Evolutionary conservation across 2,113 vertebrate genomes (phyloP).

Genomic region (Leuciscus idus): DNA sequence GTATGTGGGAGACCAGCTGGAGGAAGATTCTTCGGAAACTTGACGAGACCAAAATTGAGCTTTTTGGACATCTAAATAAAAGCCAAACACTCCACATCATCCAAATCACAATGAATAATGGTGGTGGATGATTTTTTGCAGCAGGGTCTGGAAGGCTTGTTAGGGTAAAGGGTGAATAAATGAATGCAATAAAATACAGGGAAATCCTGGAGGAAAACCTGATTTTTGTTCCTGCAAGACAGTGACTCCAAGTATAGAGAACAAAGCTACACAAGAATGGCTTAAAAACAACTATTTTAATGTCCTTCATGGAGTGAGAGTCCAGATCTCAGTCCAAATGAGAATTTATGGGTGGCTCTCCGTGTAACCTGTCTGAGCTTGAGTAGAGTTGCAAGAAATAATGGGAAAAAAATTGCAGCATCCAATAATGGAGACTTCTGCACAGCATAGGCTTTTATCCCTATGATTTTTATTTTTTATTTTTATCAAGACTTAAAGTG

Average conservation of each 20-base stretch:
- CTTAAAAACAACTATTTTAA: background rate
- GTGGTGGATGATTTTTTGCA: background rate
- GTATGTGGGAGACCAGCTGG: slow-evolving; percentile 17
- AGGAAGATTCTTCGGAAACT: slow-evolving; percentile 4
- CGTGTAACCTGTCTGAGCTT: background rate
- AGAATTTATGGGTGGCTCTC: background rate
- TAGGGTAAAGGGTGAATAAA: slow-evolving; percentile 18
- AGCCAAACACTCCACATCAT: background rate
- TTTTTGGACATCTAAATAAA: background rate
- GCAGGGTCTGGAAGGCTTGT: background rate
- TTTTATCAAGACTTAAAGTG: background rate
- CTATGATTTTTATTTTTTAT: no score
- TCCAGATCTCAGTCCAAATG: slow-evolving; percentile 5
- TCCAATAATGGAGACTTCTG: background rate
- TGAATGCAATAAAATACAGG: slow-evolving; percentile 18
- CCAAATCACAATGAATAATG: background rate
- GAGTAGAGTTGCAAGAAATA: background rate
- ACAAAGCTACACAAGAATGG: background rate
- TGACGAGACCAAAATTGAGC: background rate
- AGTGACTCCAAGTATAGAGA: background rate
- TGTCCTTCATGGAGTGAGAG: background rate
- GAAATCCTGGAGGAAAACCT: slow-evolving; percentile 11
- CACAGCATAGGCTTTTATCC: background rate
- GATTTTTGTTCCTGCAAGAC: slow-evolving; percentile 3
- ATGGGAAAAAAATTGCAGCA: background rate